Evolutionary conservation across 2,888 invertebrate species (phyloP).

Genomic region (Idaea aversata): DNA sequence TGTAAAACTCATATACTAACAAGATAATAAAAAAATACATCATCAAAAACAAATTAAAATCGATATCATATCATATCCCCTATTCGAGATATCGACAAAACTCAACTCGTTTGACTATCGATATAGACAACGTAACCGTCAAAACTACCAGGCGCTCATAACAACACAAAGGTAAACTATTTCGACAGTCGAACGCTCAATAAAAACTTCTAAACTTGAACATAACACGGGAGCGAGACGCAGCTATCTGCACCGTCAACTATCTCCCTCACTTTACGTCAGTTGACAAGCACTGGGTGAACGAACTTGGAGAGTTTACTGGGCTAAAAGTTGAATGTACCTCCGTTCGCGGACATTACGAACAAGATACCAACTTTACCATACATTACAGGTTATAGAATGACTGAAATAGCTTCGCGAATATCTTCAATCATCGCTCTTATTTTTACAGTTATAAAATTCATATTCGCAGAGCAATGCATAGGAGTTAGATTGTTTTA

Average conservation of each 20-base stretch:
- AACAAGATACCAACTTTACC: constrained; percentile 81
- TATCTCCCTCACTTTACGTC: constrained; percentile 71
- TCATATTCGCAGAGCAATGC: constrained; percentile 37
- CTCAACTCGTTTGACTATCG: constrained; percentile 61
- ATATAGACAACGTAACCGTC: constrained; percentile 75
- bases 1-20: too few relatives aligned
- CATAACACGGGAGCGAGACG: constrained; percentile 59
- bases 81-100: constrained; percentile 44
- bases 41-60: constrained; percentile 15
- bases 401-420: constrained; percentile 56
- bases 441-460: constrained; percentile 38
- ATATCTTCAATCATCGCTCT: constrained; percentile 32
- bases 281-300: constrained; percentile 81
- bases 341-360: constrained; percentile 80
- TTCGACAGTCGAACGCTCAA: constrained; percentile 68
- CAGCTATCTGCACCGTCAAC: constrained; percentile 51
- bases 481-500: constrained; percentile 40
- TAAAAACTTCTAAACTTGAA: constrained; percentile 76
- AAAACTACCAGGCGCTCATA: constrained; percentile 74
- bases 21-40: too few relatives aligned
- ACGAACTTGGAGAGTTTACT: constrained; percentile 80
- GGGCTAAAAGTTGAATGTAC: constrained; percentile 81
- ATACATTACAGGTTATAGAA: constrained; percentile 45
- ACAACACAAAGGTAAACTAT: constrained; percentile 67
- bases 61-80: constrained; percentile 20